Evolutionary conservation across 2,888 invertebrate genomes (phyloP), one percentile per base, ranked within the genome.

Genomic region (Drosophila nr. fundita): DNA sequence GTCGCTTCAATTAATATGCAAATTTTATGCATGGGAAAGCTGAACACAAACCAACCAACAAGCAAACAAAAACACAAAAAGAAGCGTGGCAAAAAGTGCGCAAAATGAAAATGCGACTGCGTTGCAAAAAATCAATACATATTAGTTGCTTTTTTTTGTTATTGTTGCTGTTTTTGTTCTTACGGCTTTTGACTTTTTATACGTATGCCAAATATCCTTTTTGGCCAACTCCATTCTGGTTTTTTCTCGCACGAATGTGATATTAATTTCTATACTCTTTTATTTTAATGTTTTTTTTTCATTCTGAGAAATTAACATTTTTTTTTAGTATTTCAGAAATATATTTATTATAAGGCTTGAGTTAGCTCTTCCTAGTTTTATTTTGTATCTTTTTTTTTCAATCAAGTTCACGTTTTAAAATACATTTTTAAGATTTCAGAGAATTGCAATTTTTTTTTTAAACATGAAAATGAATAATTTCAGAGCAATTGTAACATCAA

Each of bases 11-110:
- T 85, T 89, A 89, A 88, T 88, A 85, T 85, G 85, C 90, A 76
- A 85, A 85, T 89, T 85, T 85, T 85, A 85, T 85, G 90, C 85
- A 85, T 89, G 90, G 90, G 88, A 85, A 89, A 85, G 76, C 76
- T 80, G 83, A 87, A 89, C 89, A 80, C 86, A 80, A 76, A 68
- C 79, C 78, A 78, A 50, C 71, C 68, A 63, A 84, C 67, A 24
- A 60, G 49, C 74, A 86, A 55, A 54, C 68, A 61, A 24, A 68
- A 62, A 36, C 68, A 32, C 42, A 62, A 66, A 65, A 68, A 40
- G 61, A 70, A 52, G 52, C n/a, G 54, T n/a, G 42, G 1, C 21
- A 27, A 64, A 53, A 53, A 42, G 27, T 34, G 5, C 8, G 38
- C 40, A 68, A 80, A 78, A 78, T 68, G 42, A 68, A 73, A 70